These are phyloP conservation scores for Podotricha telesiphe DNA, from an alignment of 2,888 invertebrate species.

Conservation along the genomic window DNA sequence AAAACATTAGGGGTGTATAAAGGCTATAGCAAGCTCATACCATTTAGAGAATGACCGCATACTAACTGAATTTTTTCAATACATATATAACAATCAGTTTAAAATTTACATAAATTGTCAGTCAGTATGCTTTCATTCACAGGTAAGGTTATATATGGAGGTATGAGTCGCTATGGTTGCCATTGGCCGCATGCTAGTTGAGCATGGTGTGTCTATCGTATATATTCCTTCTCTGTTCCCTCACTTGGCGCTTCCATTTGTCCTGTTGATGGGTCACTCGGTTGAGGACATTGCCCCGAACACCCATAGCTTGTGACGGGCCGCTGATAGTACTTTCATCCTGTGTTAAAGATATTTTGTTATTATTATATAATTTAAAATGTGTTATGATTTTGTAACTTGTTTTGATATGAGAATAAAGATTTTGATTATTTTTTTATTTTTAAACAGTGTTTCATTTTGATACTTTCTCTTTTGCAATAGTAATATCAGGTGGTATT, in stretches of 20 bases:
- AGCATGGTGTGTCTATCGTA: slow-evolving; percentile 99
- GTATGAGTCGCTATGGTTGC: slow-evolving; percentile 5
- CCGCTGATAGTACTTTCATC: slow-evolving; percentile 86
- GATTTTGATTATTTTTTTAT: background rate
- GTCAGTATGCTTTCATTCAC: background rate
- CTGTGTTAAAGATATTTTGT: slow-evolving; percentile 60
- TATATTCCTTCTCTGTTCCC: slow-evolving; percentile 97
- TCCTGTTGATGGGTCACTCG: slow-evolving; percentile 98
- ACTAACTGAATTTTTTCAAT: background rate
- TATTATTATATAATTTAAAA: slow-evolving; percentile 2
- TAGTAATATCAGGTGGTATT: too few relatives aligned
- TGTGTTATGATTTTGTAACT: slow-evolving; percentile 8
- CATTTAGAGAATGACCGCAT: too few relatives aligned
- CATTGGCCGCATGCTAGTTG: slow-evolving; percentile 84
- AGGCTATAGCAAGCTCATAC: background rate
- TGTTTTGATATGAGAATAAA: slow-evolving; percentile 11
- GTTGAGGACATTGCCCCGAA: slow-evolving; percentile 93
- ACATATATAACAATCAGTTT: too few relatives aligned
- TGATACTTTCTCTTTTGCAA: background rate
- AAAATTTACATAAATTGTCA: too few relatives aligned
- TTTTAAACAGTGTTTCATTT: slow-evolving; percentile 1
- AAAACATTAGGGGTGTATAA: background rate
- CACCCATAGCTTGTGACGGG: slow-evolving; percentile 90
- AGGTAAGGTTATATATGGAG: background rate
- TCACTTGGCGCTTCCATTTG: slow-evolving; percentile 98